Percentiles rank a stretch among this genome's conserved stretches.
phyloP scores from a whole-genome alignment of 2,888 invertebrate species.

The Balanococcus diminutus region DNA sequence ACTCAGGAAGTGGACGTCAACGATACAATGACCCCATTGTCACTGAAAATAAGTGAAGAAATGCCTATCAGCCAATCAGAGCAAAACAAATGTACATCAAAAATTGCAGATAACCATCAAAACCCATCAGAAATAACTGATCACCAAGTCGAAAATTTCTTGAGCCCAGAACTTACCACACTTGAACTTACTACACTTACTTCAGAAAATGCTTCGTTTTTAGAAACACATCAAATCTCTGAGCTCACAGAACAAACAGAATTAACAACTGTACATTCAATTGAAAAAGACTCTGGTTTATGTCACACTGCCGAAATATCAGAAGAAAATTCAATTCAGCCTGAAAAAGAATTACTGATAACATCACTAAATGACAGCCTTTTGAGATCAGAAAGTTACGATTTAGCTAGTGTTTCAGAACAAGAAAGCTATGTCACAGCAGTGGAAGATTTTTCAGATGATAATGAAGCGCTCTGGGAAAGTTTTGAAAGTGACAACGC shows the following conservation, averaged over 20 bases:
- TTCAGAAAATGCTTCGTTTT: not conserved
- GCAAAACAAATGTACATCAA: not conserved
- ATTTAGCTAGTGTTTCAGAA: slow-evolving; percentile 20
- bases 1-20: not conserved
- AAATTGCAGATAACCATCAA: not conserved
- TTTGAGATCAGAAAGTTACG: slow-evolving; percentile 5
- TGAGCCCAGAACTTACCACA: not conserved
- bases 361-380: not conserved
- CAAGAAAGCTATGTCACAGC: slow-evolving; percentile 52
- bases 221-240: not conserved
- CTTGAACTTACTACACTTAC: not conserved
- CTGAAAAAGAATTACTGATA: not conserved
- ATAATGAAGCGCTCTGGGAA: not conserved
- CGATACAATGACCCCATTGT: not conserved
- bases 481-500: slow-evolving; percentile 24
- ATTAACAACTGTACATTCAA: not conserved
- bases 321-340: not conserved
- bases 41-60: not conserved
- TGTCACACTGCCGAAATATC: not conserved
- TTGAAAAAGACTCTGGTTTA: not conserved
- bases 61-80: not conserved
- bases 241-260: not conserved
- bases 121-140: not conserved
- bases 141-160: not conserved
- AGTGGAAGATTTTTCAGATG: slow-evolving; percentile 31